Evolutionary conservation across 2,888 invertebrate genomes (phyloP), one percentile per base, ranked within the genome.

Genomic region (Craniophora ligustri): DNA sequence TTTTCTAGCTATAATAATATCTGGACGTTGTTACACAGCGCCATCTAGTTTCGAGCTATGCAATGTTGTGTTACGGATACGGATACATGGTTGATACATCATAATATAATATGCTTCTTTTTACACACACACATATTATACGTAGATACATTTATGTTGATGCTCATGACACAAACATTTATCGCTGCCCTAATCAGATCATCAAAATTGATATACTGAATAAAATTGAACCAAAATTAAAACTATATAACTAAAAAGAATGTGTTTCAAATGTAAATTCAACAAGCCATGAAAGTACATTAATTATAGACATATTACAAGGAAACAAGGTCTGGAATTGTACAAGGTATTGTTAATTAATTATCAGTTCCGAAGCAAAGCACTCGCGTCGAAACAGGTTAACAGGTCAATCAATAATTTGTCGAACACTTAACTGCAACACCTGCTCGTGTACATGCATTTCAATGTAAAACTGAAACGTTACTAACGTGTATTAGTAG

Each of bases 371-470:
- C 35, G 44, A 47, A 57, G 54, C 38, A 48, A 32, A 57, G 40
- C 40, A 64, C 46, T 45, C 41, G 39, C 31, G 31, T 31, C 5
- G 48, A 75, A 77, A 55, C 61, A 68, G 79, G 81, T 81, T 69
- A 80, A 41, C 56, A 46, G 81, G 81, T 78, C 81, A 68, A 72
- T 79, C 72, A 42, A 69, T 81, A 78, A 67, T 51, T n/a, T 61
- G 38, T 62, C 66, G 58, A 68, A 36, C 48, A 38, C 26, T 34
- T 44, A 21, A 44, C 38, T 64, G 72, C 56, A 67, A 49, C 57
- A 57, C 42, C 67, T 68, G 62, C 32, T 35, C 13, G n/a, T 32
- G 13, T 41, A 44, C 30, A 42, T 69, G 69, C 67, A 72, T 51
- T 14, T 55, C 15, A 16, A 35, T 31, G n/a, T 59, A 41, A 31